These are phyloP conservation scores for Pangasius larnaudii DNA, from an alignment of 2,797 vertebrate genomes.

Conservation along the genomic window DNA sequence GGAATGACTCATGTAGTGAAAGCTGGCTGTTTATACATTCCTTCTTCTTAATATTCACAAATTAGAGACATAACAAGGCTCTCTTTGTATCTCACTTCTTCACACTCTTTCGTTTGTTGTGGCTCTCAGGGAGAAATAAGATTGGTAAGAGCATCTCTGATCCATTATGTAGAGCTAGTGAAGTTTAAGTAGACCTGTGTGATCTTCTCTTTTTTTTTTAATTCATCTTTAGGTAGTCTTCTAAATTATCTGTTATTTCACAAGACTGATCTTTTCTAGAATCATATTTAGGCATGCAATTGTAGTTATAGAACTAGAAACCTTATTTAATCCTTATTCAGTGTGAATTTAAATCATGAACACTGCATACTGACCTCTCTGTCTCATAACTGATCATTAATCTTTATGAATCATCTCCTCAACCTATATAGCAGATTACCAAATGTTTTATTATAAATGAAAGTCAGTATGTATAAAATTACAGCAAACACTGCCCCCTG, in stretches of 20 bases:
- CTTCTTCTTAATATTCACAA: background rate
- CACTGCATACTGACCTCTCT: background rate
- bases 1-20: background rate
- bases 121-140: constrained; percentile 86
- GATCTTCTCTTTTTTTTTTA: constrained; percentile 40
- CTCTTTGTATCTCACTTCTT: constrained; percentile 22
- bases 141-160: constrained; percentile 80
- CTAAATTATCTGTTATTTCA: constrained; percentile 2
- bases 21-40: background rate
- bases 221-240: background rate
- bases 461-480: constrained; percentile 7
- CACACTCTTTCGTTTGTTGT: constrained; percentile 58
- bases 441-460: background rate
- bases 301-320: constrained; percentile 13
- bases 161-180: constrained; percentile 49
- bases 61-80: constrained; percentile 11
- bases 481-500: constrained; percentile 42
- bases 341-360: background rate
- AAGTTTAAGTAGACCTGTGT: constrained; percentile 61
- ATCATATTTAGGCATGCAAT: background rate
- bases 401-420: background rate
- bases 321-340: background rate
- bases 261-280: background rate
- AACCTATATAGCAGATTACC: background rate
- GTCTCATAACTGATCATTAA: constrained; percentile 1